These are phyloP conservation scores for Progne subis DNA, from an alignment of 2,113 vertebrate species.

Conservation along the genomic window DNA sequence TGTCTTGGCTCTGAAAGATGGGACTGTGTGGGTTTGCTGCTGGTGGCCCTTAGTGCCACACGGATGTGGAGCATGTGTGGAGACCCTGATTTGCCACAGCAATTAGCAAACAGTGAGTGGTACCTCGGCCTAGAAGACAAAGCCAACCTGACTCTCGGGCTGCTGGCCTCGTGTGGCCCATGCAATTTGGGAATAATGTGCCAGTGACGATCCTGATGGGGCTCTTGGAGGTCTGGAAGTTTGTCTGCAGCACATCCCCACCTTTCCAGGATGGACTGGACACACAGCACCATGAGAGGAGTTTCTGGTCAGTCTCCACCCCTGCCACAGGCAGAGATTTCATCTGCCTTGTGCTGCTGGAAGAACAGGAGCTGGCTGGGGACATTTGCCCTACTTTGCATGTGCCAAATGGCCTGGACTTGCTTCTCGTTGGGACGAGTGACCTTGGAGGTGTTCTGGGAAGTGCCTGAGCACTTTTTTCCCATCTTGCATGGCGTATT, in stretches of 20 bases:
- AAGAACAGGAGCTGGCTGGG: not conserved
- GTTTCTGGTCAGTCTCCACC: not conserved
- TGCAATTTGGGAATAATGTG: not conserved
- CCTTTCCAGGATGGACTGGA: not conserved
- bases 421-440: not conserved
- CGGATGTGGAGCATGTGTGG: not conserved
- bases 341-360: not conserved
- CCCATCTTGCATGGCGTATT: not conserved
- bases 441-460: constrained; percentile 60
- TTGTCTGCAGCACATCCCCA: not conserved
- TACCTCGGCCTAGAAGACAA: not conserved
- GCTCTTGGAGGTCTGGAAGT: not conserved
- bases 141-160: not conserved
- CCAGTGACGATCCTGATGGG: not conserved
- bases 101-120: not conserved
- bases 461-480: constrained; percentile 30
- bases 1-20: not conserved
- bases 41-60: not conserved
- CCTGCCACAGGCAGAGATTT: not conserved
- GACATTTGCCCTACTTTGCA: not conserved
- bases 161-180: not conserved
- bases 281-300: not conserved
- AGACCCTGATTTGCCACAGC: not conserved
- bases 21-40: not conserved
- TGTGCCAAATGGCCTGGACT: not conserved